phyloP scores from a whole-genome alignment of 2,888 invertebrate genomes.

The Cordylochernes scorpioides region DNA sequence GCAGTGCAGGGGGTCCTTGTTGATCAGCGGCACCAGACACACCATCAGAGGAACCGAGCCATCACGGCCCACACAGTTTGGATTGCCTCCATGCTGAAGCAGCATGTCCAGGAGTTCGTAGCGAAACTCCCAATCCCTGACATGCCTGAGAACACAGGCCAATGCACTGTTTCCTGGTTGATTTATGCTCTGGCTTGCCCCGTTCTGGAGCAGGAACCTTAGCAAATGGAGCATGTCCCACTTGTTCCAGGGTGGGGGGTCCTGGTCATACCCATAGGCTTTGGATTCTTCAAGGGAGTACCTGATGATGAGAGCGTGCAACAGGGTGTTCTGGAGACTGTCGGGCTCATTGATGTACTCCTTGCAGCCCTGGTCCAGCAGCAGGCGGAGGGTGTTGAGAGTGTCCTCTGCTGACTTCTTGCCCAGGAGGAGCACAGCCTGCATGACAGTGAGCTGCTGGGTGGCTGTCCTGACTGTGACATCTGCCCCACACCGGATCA shows the following conservation, averaged over 20 bases:
- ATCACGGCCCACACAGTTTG: conserved; percentile 40
- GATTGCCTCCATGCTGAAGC: conserved; percentile 33
- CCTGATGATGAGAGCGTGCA: conserved; percentile 33
- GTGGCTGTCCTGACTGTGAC: conserved; percentile 39
- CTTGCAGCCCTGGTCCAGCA: conserved; percentile 40
- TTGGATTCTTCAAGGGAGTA: conserved; percentile 40
- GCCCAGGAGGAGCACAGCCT: conserved; percentile 33
- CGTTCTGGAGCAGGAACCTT: conserved; percentile 26
- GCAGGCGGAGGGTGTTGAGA: conserved; percentile 35
- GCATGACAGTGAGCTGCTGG: conserved; percentile 35
- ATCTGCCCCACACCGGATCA: conserved; percentile 34
- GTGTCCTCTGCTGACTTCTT: conserved; percentile 43
- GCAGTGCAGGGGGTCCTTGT: conserved; percentile 41
- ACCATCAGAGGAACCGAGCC: conserved; percentile 46
- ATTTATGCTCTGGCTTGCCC: conserved; percentile 38
- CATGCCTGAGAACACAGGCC: conserved; percentile 38
- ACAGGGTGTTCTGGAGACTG: conserved; percentile 40
- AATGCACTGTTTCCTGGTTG: conserved; percentile 39
- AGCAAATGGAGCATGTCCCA: conserved; percentile 45
- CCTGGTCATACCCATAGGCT: conserved; percentile 33
- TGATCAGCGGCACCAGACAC: conserved; percentile 41
- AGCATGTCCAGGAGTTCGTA: conserved; percentile 34
- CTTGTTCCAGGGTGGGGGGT: conserved; percentile 32
- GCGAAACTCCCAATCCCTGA: conserved; percentile 38
- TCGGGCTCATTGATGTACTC: conserved; percentile 43